A percentile compares a stretch with the other conserved stretches of the same genome.
Evolutionary conservation across 2,113 vertebrate genomes (phyloP).

Genomic region (Chaenocephalus aceratus): DNA sequence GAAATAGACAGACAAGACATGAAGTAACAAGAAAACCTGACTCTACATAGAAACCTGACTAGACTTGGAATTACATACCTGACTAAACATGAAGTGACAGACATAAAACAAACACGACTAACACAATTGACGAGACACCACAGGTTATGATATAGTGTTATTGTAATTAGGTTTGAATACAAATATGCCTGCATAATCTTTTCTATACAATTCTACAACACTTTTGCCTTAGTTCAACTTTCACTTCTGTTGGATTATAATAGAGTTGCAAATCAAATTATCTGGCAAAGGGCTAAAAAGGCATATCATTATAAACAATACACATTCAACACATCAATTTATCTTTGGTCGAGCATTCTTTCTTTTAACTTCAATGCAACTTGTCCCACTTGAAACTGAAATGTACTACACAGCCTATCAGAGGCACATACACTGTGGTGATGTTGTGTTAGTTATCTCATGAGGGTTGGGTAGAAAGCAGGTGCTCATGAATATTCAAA

Average conservation of each 20-base stretch:
- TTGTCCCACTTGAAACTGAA: not conserved
- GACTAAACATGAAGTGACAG: no score
- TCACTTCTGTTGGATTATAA: not conserved
- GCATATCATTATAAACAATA: not conserved
- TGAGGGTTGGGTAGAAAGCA: conserved; percentile 59
- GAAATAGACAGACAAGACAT: no score
- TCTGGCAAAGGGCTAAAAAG: not conserved
- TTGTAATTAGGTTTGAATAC: not conserved
- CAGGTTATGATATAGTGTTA: not conserved
- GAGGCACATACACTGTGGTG: conserved; percentile 16
- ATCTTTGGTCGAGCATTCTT: not conserved
- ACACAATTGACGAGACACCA: no score
- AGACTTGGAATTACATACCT: no score
- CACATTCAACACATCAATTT: not conserved
- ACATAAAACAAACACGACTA: no score
- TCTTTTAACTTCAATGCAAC: not conserved
- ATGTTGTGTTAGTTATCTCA: conserved; percentile 34
- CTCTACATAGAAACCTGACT: no score
- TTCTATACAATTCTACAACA: not conserved
- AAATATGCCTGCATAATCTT: not conserved
- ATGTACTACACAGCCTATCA: not conserved
- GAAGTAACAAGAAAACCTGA: no score
- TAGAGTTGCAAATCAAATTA: not conserved
- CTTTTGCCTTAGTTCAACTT: not conserved
- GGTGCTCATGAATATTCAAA: conserved; percentile 79